Evolutionary conservation across 1,140 invertebrate genomes (phyloP).

Genomic region (Caenorhabditis remanei): DNA sequence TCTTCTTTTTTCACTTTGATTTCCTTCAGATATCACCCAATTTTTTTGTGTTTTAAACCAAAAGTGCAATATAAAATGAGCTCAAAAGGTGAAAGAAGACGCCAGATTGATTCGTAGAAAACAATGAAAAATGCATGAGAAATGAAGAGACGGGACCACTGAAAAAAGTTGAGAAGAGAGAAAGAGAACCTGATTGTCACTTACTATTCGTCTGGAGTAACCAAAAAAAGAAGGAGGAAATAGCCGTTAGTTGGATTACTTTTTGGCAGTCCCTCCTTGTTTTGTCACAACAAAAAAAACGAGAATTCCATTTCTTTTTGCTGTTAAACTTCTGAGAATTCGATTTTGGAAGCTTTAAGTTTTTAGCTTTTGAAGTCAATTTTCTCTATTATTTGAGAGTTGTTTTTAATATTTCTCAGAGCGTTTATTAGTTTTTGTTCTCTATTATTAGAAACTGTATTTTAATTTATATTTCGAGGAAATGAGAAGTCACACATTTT

Average conservation of each 20-base stretch:
- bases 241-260: constrained; percentile 45
- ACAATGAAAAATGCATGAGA: constrained; percentile 51
- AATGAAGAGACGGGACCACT: neutral
- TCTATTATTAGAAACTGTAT: too few species aligned
- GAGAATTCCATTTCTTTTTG: too few species aligned
- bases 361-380: too few species aligned
- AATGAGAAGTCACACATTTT: too few species aligned
- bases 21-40: neutral
- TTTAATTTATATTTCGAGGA: too few species aligned
- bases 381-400: too few species aligned
- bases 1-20: neutral
- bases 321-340: too few species aligned
- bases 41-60: neutral
- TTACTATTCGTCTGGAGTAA: constrained; percentile 46
- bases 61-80: constrained; percentile 23
- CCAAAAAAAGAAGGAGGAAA: neutral
- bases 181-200: constrained; percentile 27
- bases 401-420: too few species aligned
- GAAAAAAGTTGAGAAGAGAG: constrained; percentile 1
- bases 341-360: too few species aligned
- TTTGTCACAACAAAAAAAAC: neutral
- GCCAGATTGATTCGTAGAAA: constrained; percentile 28
- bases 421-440: too few species aligned
- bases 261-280: neutral
- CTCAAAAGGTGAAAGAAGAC: neutral